Base-by-base conservation (phyloP, 1,140 invertebrate species). In the Zophobas morio region DNA sequence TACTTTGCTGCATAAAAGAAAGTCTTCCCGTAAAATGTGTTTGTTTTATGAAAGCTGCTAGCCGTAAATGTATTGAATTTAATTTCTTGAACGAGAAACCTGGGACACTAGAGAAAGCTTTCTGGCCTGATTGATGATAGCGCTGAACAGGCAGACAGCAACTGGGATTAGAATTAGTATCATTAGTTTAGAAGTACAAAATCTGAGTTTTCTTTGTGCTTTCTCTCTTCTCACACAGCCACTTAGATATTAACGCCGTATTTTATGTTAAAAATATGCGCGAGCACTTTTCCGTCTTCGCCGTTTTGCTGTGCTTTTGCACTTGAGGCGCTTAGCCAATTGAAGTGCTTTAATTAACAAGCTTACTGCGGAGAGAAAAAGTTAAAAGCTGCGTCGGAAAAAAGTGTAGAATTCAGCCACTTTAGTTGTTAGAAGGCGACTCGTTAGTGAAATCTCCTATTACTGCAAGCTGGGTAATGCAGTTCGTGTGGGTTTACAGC, bases 121-220 rank as follows among this genome's bases (percentile, higher is more conserved):
- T 66, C 60, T 42, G 60, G 60, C 8, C 60, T 66, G 60, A 66
- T 66, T 66, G 60, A 66, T 66, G 60, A 66, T 66, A 42, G 60
- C 60, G 60, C 60, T 66, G 60, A 66, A 39, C 60, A 66, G 39
- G 60, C 60, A 66, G 60, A 66, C 60, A 66, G 60, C 60, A 66
- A 66, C 60, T 66, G 60, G 60, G 60, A 66, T 66, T 66, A 66
- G 60, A 66, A 66, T 66, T 66, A 66, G 60, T 66, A 66, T 66
- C 60, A 66, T 66, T 66, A 66, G 60, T 66, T 66, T 66, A 66
- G 60, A 66, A 66, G 60, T 66, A 66, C 60, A 66, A 66, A 66
- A 66, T 66, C 60, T 66, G 60, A 66, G 60, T 66, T 66, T 66
- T 66, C 60, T 66, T 66, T 66, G 60, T 66, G 39, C 60, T 33